Base-by-base conservation (phyloP, 2,888 invertebrate genomes). In the Allolobophora icterica region DNA sequence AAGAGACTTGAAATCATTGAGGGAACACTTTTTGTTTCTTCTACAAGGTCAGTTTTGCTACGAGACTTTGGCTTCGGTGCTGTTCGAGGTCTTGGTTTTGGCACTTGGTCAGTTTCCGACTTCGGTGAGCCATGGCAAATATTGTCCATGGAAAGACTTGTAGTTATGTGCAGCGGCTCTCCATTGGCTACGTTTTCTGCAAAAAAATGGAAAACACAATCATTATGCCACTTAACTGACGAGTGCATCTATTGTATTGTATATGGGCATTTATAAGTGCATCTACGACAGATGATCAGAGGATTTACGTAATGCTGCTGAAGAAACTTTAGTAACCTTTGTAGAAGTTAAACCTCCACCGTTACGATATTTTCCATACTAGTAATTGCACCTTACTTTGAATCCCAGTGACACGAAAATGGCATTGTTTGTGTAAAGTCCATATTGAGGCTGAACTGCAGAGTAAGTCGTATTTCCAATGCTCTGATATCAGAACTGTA, bases 51-150 rank as follows among this genome's bases (percentile, higher is more conserved):
- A 87, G 34, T 35, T 87, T 87, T 87, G 38, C 24, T 19, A 24
- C n/a, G 34, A 35, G 87, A 38, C 24, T 35, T 87, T 87, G 87
- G 87, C 35, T 87, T 87, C 17, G 87, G 87, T 24, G 87, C 87
- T 35, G 87, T 34, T 24, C 87, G 38, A 87, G 87, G 87, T 87
- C 38, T 34, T 87, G 19, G 87, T 38, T 11, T 87, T 35, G 35
- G 87, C 24, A 35, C 21, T 30, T 2, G 34, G 13, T 35, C 87
- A 6, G 17, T 17, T 38, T 87, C 87, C 35, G 6, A 19, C 87
- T 87, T 21, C 8, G 87, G 24, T 8, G 8, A 24, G 58, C 58
- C 58, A 58, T 58, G 58, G 58, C 58, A 71, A 71, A 71, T 71
- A n/a, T 71, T 11, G 6, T 71, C 71, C 30, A n/a, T 71, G 6